phyloP scores from a whole-genome alignment of 2,797 vertebrate genomes.

The Lacerta viridis region DNA sequence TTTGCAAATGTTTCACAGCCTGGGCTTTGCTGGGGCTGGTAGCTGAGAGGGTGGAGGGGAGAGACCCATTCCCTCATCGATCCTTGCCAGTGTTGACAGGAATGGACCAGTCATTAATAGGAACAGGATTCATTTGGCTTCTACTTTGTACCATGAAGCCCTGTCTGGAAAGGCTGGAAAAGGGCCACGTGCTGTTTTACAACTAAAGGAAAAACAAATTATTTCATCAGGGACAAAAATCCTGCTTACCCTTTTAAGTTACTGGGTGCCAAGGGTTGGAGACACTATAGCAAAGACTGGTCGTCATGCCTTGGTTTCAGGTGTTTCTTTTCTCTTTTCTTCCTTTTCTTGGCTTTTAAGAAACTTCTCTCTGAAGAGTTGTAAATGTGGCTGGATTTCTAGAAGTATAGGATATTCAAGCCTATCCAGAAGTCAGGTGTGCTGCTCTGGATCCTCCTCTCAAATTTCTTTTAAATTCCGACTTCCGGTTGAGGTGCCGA shows the following conservation, averaged over 20 bases:
- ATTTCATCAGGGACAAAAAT: conserved; percentile 56
- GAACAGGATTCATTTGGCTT: conserved; percentile 21
- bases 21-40: not conserved
- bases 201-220: conserved; percentile 64
- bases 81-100: conserved; percentile 18
- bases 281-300: not conserved
- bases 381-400: too few relatives aligned
- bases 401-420: too few relatives aligned
- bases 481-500: too few relatives aligned
- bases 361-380: too few relatives aligned
- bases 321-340: too few relatives aligned
- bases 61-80: conserved; percentile 1
- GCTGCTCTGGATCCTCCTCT: not conserved
- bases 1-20: not conserved
- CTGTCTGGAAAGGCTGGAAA: conserved; percentile 43
- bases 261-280: not conserved
- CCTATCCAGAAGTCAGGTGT: too few relatives aligned
- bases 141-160: not conserved
- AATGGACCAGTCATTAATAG: conserved; percentile 12
- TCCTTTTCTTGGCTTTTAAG: not conserved
- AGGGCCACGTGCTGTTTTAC: conserved; percentile 62
- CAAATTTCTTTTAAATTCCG: not conserved
- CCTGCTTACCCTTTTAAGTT: conserved; percentile 16
- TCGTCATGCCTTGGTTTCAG: too few relatives aligned
- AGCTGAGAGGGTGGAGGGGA: too few relatives aligned